Evolutionary conservation across 2,888 invertebrate genomes (phyloP), one percentile per base, ranked within the genome.

Genomic region (Rhynchonema sp.): DNA sequence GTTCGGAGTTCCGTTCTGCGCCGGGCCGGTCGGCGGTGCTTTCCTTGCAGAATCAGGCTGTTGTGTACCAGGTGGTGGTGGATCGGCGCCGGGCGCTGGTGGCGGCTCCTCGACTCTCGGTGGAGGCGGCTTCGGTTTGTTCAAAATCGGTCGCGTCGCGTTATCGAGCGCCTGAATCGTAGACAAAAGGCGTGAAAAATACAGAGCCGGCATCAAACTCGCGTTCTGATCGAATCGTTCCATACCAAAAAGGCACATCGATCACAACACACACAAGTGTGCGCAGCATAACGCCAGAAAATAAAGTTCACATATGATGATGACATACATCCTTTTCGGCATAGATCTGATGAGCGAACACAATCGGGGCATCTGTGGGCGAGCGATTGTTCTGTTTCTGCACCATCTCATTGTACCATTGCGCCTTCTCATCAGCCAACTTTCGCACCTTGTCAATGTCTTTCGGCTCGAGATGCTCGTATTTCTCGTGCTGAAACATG

Each of bases 111-210:
- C 55, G 23, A 53, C 70, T 29, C 74, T 80, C 23, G 56, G 62
- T 2, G 65, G 63, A 75, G 89, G 88, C 9, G 92, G 91, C 75
- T 88, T 88, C 58, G 88, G 86, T 74, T 89, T 89, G 75, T 85
- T 88, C 64, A 92, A 76, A 64, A 92, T 84, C 6, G 88, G 84
- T 60, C 71, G 72, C 54, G 81, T 79, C 26, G 74, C 71, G 38
- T 69, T 75, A 63, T 82, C 81, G 65, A 83, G 74, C 23, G 73
- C 69, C 80, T 81, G 66, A n/a, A n/a, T n/a, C n/a, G n/a, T n/a
- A n/a, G n/a, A n/a, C n/a, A n/a, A n/a, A n/a, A n/a, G n/a, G n/a
- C n/a, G n/a, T 25, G 49, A 49, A 53, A 38, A 38, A 49, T 3
- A n/a, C 13, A n/a, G 49, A 49, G 49, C n/a, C n/a, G n/a, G n/a